Base-by-base conservation (phyloP, 1,140 invertebrate species). In the Vollenhovia emeryi region DNA sequence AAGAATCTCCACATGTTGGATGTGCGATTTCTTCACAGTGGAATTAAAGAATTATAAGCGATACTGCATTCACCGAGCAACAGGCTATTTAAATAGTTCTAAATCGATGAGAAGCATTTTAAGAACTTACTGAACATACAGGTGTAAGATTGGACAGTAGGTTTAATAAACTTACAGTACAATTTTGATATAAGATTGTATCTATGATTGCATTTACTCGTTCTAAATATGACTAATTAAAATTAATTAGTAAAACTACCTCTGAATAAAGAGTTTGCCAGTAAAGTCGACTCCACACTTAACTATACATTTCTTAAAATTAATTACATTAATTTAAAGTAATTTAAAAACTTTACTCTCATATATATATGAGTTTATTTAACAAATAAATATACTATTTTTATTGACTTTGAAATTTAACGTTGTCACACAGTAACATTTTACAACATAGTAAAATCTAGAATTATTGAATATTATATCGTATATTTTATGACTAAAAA, bases 11-110 rank as follows among this genome's bases (percentile, higher is more conserved):
- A 33, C 66, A 45, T 50, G 13, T 50, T 33, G 78, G 50, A 73
- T 71, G n/a, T 69, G 78, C 18, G 78, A 73, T 73, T 73, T 68
- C 21, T 60, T 30, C 2, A 21, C 24, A 15, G 52, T 59, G 15
- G 45, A 57, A 83, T 86, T 88, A 86, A 74, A 86, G 80, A 89
- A 89, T 89, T 87, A 89, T 71, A 57, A 66, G 40, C 52, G 24
- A 57, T 30, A 36, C 30, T 21, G 21, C 57, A 33, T 74, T 62
- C 50, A 30, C 5, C 8, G 55, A 50, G 87, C 85, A 89, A 89
- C 69, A 89, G 75, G 79, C 74, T 69, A 60, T 64, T 60, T 57
- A 45, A 48, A 43, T 60, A 18, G 13, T 18, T n/a, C 30, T 43
- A 36, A 11, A 68, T 50, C 30, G 18, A 30, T 43, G 2, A 64